phyloP scores from a whole-genome alignment of 1,140 invertebrate genomes.

The Ruditapes philippinarum region DNA sequence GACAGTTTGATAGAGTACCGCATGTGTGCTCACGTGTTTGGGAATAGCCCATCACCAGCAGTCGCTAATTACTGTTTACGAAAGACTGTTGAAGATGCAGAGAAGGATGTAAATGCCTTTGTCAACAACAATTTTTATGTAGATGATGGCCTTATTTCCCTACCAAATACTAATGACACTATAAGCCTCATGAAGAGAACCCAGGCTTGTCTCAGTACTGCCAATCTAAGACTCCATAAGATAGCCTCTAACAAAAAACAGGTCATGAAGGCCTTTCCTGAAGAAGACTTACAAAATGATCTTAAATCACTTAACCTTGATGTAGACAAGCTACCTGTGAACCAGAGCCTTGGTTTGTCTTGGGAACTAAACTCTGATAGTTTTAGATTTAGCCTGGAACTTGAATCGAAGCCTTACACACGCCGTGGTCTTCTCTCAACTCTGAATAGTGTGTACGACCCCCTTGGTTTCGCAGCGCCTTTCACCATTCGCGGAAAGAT shows the following conservation, averaged over 20 bases:
- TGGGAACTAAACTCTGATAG: constrained; percentile 35
- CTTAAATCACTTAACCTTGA: background rate
- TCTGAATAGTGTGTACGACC: constrained; percentile 67
- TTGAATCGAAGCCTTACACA: constrained; percentile 54
- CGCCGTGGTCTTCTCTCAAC: constrained; percentile 70
- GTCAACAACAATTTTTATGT: constrained; percentile 57
- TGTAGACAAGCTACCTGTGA: constrained; percentile 5
- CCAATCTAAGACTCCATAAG: background rate
- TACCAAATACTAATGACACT: background rate
- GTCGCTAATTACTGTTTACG: constrained; percentile 24
- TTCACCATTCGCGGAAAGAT: constrained; percentile 67
- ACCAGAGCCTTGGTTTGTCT: no score
- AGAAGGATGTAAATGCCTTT: constrained; percentile 41
- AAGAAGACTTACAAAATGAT: background rate
- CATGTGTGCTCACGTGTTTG: constrained; percentile 65
- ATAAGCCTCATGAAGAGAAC: background rate
- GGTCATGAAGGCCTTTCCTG: constrained; percentile 14
- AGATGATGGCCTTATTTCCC: background rate
- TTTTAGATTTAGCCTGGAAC: constrained; percentile 49
- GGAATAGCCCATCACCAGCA: constrained; percentile 34
- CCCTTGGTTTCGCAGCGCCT: constrained; percentile 69
- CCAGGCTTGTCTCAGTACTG: background rate
- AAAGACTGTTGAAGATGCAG: background rate
- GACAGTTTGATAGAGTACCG: constrained; percentile 23
- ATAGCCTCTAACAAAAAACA: background rate